A percentile compares a stretch with the other conserved stretches of the same genome.
phyloP scores from a whole-genome alignment of 2,113 vertebrate species.

The Machaerirhynchus nigripectus region DNA sequence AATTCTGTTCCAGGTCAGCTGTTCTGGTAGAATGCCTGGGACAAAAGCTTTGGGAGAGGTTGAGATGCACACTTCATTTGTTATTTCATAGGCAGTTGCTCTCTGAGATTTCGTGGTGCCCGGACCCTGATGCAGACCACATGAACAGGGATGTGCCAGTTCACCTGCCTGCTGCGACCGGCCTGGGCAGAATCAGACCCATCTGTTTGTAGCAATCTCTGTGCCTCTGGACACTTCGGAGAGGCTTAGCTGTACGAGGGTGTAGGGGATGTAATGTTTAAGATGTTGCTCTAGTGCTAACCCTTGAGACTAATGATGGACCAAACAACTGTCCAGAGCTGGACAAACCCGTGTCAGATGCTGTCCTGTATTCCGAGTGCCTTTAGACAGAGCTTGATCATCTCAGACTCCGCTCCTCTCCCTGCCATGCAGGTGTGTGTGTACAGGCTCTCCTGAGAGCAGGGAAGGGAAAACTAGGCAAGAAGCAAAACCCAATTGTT shows the following conservation, averaged over 20 bases:
- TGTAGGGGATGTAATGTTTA: background rate
- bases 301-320: background rate
- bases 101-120: background rate
- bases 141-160: background rate
- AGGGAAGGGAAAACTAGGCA: background rate
- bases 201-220: background rate
- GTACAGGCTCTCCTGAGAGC: background rate
- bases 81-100: background rate
- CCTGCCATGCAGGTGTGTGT: too few relatives aligned
- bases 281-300: background rate
- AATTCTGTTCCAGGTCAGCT: background rate
- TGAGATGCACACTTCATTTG: background rate
- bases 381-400: background rate
- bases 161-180: background rate
- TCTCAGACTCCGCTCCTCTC: fast-evolving
- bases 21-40: background rate
- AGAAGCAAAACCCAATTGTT: background rate
- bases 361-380: background rate
- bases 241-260: background rate
- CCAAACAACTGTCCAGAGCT: background rate
- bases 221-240: background rate
- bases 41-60: background rate
- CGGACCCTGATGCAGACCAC: fast-evolving
- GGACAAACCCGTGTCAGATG: background rate
- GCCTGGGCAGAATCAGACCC: background rate